phyloP scores from a whole-genome alignment of 2,888 invertebrate species.

The Hyalella azteca region DNA sequence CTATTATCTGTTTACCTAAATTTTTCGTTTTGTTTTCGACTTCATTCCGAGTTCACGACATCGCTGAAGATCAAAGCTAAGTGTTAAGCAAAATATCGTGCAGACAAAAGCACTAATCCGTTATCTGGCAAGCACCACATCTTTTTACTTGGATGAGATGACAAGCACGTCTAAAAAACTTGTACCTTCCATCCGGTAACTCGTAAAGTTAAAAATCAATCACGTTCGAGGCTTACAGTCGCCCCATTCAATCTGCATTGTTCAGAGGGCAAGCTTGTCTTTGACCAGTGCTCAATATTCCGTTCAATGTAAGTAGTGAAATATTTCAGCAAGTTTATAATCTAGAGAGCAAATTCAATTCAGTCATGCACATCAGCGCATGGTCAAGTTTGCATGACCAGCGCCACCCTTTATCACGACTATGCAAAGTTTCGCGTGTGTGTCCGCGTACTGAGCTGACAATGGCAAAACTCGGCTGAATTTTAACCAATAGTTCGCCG shows the following conservation, averaged over 20 bases:
- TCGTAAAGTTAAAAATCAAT: conserved; percentile 1
- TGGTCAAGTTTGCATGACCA: conserved; percentile 5
- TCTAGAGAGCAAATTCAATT: conserved; percentile 31
- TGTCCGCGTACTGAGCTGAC: background rate
- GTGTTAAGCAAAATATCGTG: no score
- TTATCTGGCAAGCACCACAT: no score
- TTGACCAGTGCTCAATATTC: conserved; percentile 8
- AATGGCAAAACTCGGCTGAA: conserved; percentile 13
- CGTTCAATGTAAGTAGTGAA: conserved; percentile 22
- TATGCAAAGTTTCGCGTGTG: conserved; percentile 18
- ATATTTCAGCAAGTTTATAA: conserved; percentile 8
- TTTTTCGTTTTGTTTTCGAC: no score
- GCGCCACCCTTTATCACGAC: conserved; percentile 31
- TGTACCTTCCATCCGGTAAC: background rate
- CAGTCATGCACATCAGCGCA: conserved; percentile 34
- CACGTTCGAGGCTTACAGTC: background rate
- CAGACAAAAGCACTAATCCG: no score
- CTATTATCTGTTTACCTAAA: no score
- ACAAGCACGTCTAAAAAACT: background rate
- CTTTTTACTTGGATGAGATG: background rate
- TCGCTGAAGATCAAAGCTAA: no score
- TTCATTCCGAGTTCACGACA: no score
- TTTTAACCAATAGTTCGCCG: conserved; percentile 9
- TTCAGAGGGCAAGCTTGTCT: conserved; percentile 7
- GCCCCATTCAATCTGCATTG: conserved; percentile 33